Percentiles rank a stretch among this genome's conserved stretches.
Evolutionary conservation across 2,113 vertebrate species (phyloP).

Genomic region (Spermophilus dauricus): DNA sequence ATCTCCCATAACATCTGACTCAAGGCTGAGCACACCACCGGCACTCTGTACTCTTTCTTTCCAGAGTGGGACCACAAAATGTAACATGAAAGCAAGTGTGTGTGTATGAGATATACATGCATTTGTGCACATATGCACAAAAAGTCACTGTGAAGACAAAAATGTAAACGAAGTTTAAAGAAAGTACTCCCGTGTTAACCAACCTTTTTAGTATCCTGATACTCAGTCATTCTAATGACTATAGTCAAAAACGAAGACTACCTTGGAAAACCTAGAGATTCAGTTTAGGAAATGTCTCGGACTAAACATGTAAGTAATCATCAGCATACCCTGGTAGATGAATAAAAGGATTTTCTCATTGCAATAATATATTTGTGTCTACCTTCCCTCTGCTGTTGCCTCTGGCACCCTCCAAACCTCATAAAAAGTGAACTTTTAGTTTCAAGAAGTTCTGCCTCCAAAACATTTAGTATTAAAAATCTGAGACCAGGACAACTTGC

Average conservation of each 20-base stretch:
- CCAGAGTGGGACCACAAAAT: too few relatives aligned
- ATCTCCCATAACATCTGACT: too few relatives aligned
- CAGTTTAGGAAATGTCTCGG: not conserved
- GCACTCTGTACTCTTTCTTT: not conserved
- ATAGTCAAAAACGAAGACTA: not conserved
- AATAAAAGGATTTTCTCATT: not conserved
- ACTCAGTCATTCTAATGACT: not conserved
- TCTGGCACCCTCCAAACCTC: not conserved
- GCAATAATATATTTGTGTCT: not conserved
- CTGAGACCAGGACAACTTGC: not conserved
- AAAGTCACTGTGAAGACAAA: not conserved
- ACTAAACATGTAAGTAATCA: not conserved
- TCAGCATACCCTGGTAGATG: not conserved
- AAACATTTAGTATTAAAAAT: constrained; percentile 16
- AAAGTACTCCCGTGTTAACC: not conserved
- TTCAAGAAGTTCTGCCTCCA: not conserved
- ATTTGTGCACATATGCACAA: not conserved
- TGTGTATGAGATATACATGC: too few relatives aligned
- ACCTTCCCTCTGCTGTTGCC: not conserved
- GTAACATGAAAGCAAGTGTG: not conserved
- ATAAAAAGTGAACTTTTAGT: constrained; percentile 14
- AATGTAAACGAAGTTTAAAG: not conserved
- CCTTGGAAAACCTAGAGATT: not conserved
- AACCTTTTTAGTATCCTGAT: not conserved
- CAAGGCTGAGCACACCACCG: not conserved